Base-by-base conservation (phyloP, 1,140 invertebrate species). In the Drosophila trapezifrons region DNA sequence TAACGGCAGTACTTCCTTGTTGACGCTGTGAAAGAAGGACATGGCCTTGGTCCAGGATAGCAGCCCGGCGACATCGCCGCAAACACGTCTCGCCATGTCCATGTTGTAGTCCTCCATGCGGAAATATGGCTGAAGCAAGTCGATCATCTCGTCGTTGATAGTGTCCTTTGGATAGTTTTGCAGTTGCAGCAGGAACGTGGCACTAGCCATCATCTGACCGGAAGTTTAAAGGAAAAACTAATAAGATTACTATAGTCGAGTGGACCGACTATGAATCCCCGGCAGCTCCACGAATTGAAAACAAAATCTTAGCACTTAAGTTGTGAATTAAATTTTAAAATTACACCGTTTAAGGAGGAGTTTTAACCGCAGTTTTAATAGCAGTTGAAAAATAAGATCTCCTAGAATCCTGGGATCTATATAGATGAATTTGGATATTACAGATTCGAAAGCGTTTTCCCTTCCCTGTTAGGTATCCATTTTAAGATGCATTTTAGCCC, bases 41-140 rank as follows among this genome's bases (percentile, higher is more conserved):
- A 99, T 99, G 7, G 98, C 98, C 93, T 98, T 98, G 0, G 98
- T 99, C 98, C 98, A 99, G 0, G 97, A 98, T n/a, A 98, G 91
- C 2, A 99, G 93, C 27, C 98, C 98, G 32, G 98, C 98, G 1
- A 99, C 98, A 90, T 99, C 98, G 58, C 98, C 98, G 91, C 98
- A 99, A 13, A 99, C 98, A 76, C 98, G 94, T 91, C 97, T 96
- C 0, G 98, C 98, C 40, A 96, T 98, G 90, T 99, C 98, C 96
- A 99, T 97, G 87, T 98, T 98, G 82, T 99, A 99, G 92, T 99
- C 98, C 74, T 97, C 97, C 96, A 98, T 97, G 81, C 96, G 95
- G 72, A 99, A 97, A 92, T 99, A 99, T 0, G 98, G 98, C 71
- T 96, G 94, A 22, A 99, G 92, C 45, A 99, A 93, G 89, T 99